These are phyloP conservation scores for Troides oblongomaculatus DNA, from an alignment of 2,888 invertebrate species.

Conservation along the genomic window DNA sequence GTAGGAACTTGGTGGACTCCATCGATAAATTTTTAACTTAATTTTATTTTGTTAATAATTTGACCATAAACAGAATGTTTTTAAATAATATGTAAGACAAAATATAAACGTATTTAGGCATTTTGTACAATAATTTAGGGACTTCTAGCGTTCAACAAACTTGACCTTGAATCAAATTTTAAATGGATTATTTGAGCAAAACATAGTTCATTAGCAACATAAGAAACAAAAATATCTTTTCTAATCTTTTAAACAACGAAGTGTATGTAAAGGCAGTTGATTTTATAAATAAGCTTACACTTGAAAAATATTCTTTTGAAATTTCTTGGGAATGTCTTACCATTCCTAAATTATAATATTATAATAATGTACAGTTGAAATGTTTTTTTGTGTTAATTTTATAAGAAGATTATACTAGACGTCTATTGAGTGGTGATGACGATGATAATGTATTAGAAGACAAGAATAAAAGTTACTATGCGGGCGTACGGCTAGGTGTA, in stretches of 20 bases:
- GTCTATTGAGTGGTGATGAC: too few species aligned
- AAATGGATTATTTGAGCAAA: conserved; percentile 13
- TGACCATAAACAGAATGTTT: too few species aligned
- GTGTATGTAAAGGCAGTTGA: background rate
- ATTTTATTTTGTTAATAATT: too few species aligned
- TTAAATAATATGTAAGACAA: too few species aligned
- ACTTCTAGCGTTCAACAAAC: conserved; percentile 12
- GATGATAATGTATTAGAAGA: too few species aligned
- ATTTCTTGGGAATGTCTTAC: background rate
- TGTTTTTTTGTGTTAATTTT: too few species aligned
- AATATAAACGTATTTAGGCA: too few species aligned
- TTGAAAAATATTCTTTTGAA: background rate
- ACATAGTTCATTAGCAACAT: conserved; percentile 15
- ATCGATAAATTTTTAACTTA: too few species aligned
- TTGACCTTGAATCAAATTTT: conserved; percentile 3
- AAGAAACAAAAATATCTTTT: background rate
- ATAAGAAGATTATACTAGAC: too few species aligned
- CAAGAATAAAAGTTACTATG: too few species aligned
- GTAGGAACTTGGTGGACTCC: background rate
- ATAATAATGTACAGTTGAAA: background rate
- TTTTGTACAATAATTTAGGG: background rate
- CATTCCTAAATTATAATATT: too few species aligned
- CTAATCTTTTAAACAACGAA: background rate
- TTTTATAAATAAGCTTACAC: background rate
- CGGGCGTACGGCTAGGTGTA: too few species aligned